Base-by-base conservation (phyloP, 1,140 invertebrate genomes). In the Aphelinus atriplicis region DNA sequence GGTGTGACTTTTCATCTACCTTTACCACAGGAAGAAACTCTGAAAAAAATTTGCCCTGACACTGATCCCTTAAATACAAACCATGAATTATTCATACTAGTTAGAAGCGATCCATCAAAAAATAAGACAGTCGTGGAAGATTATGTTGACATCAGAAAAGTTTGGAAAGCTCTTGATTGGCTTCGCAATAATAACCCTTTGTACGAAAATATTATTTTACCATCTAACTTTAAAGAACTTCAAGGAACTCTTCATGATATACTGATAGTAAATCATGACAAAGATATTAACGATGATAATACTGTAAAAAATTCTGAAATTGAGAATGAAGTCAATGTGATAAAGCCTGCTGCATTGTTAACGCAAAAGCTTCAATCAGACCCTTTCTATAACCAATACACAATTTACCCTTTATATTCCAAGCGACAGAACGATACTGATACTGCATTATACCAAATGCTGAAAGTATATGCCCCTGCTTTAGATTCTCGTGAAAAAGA, bases 381-480 rank as follows among this genome's bases (percentile, higher is more conserved):
- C 9, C 7, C 45, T n/a, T 70, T 56, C 72, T 78, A 53, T 56
- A 2, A 70, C 50, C 56, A 26, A 71, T 62, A 5, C 83, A 60
- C 48, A 10, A 62, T 71, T 71, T 71, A 53, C 55, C 69, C 69
- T 57, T 63, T 71, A 53, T n/a, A 69, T 48, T 5, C 2, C 3
- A 71, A 71, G 5, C 61, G 42, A 71, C 43, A 62, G 7, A 71
- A 71, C 53, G 60, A 61, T 48, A 42, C 57, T 6, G 69, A 71
- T 71, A 79, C 81, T 56, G 75, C 67, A 67, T 64, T 84, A 7
- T 84, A 84, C 80, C 81, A 85, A 79, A 84, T 85, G 80, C 47
- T 83, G 4, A 80, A 82, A 78, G 62, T 84, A 45, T 71, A 80
- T 46, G 6, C 63, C 79, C 79, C n/a, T 83, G 50, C 47, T 53